These are phyloP conservation scores for Pelecanus crispus DNA, from an alignment of 2,113 vertebrate species.

Conservation along the genomic window DNA sequence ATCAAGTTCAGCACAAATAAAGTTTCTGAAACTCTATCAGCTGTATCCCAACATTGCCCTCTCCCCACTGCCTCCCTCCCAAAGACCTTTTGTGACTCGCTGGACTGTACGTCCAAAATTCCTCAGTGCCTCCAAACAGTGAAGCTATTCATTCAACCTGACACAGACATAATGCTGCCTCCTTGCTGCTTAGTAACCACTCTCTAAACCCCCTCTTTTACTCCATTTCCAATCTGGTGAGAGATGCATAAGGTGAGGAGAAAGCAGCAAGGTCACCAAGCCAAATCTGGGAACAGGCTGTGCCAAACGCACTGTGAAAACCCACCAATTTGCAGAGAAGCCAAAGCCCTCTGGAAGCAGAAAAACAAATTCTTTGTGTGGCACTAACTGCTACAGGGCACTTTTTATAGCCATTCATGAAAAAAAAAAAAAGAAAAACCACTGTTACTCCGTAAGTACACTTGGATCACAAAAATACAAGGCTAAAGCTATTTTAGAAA, in stretches of 20 bases:
- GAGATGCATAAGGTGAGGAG: background rate
- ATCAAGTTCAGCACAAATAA: background rate
- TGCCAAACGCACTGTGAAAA: background rate
- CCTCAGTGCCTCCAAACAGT: slow-evolving; percentile 47
- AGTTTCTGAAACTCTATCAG: background rate
- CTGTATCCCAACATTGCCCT: background rate
- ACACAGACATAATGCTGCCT: background rate
- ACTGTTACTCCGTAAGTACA: background rate
- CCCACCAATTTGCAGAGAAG: background rate
- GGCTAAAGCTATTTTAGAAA: background rate
- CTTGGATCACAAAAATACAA: slow-evolving; percentile 9
- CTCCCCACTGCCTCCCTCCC: slow-evolving; percentile 4
- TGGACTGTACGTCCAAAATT: slow-evolving; percentile 29
- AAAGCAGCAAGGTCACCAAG: background rate
- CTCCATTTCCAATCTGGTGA: slow-evolving; percentile 38
- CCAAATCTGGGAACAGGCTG: background rate
- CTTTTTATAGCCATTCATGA: background rate
- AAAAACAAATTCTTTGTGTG: slow-evolving; percentile 28
- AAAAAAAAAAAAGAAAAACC: background rate
- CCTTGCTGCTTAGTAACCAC: slow-evolving; percentile 53
- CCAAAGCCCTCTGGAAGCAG: background rate
- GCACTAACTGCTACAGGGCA: background rate
- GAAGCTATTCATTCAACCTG: slow-evolving; percentile 60
- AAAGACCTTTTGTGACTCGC: slow-evolving; percentile 47
- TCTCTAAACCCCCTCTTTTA: background rate